Base-by-base conservation (phyloP, 2,113 vertebrate genomes). In the Phrynosoma platyrhinos region DNA sequence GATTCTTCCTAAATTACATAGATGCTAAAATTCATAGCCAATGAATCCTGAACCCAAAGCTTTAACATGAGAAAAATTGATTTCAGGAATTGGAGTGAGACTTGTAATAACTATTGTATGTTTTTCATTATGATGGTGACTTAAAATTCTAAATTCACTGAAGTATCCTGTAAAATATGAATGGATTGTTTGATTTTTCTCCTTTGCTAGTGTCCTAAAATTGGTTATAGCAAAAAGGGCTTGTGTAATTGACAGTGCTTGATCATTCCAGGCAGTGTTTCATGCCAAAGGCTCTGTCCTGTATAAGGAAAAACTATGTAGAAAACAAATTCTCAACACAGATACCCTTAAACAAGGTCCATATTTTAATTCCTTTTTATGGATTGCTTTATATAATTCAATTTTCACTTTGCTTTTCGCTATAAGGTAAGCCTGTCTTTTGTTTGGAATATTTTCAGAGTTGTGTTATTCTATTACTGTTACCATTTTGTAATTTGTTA, bases 361-460 rank as follows among this genome's bases (percentile, higher is more conserved):
- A 90, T 91, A 85, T 55, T 87, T 78, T 86, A 88, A 77, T 90
- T 90, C 76, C 77, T 87, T 86, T 90, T 27, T 30, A 74, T 58
- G 90, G 75, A 90, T 85, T 82, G 74, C 90, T 87, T 16, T 58
- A 89, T 83, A 74, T 88, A 90, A 80, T 3, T 14, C 78, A 83
- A 89, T 91, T 91, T 94, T 92, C 89, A 84, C 83, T 91, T 94
- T 92, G 84, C 89, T 94, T 93, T 93, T 93, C 90, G 32, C 90
- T 78, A 71, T 84, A 85, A 96, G 96, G 96, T 97, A 96, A 97
- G 96, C 87, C 64, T 86, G 1, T 91, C 16, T 89, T 93, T 86
- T 90, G 6, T 92, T 13, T 42, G 72, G 25, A 76, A 85, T 77
- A 10, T 77, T 76, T 86, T 9, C 79, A 80, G 27, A 79, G 89